Conservation (phyloP, 1,140 invertebrate species). For the Caenorhabditis brenneri region DNA sequence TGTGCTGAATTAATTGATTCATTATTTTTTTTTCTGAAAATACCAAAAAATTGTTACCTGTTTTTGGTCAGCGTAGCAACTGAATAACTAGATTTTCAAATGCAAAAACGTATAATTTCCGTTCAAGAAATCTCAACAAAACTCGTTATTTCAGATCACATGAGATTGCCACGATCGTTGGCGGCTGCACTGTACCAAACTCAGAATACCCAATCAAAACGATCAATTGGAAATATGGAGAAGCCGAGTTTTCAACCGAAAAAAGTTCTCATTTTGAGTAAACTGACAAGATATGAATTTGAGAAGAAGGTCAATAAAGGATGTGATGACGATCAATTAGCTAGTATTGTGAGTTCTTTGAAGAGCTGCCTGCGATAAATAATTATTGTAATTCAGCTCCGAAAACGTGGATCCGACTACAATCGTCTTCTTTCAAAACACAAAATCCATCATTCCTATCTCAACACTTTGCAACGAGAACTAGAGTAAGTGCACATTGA, state of each 20-base stretch:
- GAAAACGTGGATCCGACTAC: conserved; percentile 57
- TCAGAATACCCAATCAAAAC: not conserved
- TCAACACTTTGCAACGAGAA: conserved; percentile 47
- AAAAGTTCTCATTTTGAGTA: conserved; percentile 50
- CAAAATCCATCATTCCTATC: conserved; percentile 51
- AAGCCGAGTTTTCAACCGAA: conserved; percentile 39
- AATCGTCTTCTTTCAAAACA: conserved; percentile 49
- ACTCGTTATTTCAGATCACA: not conserved
- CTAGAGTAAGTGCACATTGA: conserved; percentile 49
- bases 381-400: conserved; percentile 32
- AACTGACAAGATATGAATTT: conserved; percentile 51
- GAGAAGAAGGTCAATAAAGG: conserved; percentile 43
- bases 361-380: not conserved
- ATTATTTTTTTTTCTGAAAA: too few species aligned
- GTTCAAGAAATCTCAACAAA: too few species aligned
- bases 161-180: conserved; percentile 31
- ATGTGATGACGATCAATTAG: conserved; percentile 6
- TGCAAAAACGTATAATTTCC: too few species aligned
- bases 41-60: too few species aligned
- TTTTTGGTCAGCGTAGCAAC: too few species aligned
- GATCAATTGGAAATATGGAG: conserved; percentile 42
- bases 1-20: too few species aligned
- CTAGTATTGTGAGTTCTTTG: conserved; percentile 21
- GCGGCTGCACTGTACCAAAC: conserved; percentile 39
- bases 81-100: too few species aligned